These are phyloP conservation scores for Willowsia nigromaculata DNA, from an alignment of 2,888 invertebrate genomes.

Conservation along the genomic window DNA sequence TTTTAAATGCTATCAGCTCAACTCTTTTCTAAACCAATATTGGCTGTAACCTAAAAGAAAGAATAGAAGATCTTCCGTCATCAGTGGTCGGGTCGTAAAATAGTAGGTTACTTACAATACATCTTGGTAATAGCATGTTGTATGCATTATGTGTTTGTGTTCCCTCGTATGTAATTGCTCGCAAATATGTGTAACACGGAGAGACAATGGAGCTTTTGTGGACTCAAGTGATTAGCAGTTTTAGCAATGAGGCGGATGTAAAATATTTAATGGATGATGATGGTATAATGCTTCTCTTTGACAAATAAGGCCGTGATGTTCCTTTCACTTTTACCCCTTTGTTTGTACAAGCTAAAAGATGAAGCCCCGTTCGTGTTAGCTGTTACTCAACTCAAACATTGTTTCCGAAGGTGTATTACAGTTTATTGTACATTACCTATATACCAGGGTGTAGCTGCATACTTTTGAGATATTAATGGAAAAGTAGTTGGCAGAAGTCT, in stretches of 20 bases:
- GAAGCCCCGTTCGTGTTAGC: not conserved
- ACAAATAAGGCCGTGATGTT: conserved; percentile 29
- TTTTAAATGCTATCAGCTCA: no score
- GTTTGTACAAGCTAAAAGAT: conserved; percentile 50
- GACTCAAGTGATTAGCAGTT: conserved; percentile 55
- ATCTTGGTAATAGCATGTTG: not conserved
- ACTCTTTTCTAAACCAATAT: no score
- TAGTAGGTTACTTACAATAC: no score
- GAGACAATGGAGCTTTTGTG: conserved; percentile 52
- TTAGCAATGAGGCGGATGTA: conserved; percentile 42
- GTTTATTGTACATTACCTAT: no score
- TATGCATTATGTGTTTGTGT: not conserved
- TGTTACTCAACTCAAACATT: not conserved
- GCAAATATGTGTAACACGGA: conserved; percentile 34
- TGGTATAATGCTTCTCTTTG: conserved; percentile 44
- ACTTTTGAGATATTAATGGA: no score
- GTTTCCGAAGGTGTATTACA: no score
- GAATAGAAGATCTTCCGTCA: no score
- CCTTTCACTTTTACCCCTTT: conserved; percentile 51
- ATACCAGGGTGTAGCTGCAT: no score
- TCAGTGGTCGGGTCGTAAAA: no score
- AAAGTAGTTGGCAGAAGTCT: no score
- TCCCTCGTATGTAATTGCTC: conserved; percentile 19
- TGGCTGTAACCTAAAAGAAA: no score
- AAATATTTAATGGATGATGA: conserved; percentile 50